Conservation (phyloP, 2,888 invertebrate genomes). For the Drosophila neutralis region DNA sequence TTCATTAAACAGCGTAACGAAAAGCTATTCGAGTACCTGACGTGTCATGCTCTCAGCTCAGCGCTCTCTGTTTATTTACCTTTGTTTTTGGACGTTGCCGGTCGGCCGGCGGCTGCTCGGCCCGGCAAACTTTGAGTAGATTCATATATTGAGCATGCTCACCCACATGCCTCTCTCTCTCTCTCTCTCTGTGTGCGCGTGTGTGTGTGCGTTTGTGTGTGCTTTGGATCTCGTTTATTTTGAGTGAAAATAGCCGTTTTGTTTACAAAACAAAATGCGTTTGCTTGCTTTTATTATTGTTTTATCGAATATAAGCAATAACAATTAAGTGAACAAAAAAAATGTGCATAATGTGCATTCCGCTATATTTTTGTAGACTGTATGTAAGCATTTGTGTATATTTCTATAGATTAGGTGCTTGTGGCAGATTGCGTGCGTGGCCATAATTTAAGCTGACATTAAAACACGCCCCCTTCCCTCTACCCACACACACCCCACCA, state of each 20-base stretch:
- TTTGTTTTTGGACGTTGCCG: slow-evolving; percentile 45
- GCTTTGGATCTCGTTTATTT: slow-evolving; percentile 18
- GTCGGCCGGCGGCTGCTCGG: slow-evolving; percentile 46
- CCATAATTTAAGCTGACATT: slow-evolving; percentile 36
- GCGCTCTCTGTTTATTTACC: slow-evolving; percentile 56
- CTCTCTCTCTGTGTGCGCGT: not conserved
- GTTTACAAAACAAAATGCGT: slow-evolving; percentile 41
- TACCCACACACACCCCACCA: not conserved
- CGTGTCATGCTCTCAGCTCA: slow-evolving; percentile 14
- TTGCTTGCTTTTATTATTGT: slow-evolving; percentile 23
- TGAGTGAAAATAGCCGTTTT: slow-evolving; percentile 41
- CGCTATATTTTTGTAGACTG: not conserved
- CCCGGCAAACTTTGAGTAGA: slow-evolving; percentile 12
- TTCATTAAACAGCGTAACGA: slow-evolving; percentile 36
- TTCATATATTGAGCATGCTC: slow-evolving; percentile 1
- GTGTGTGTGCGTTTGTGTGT: slow-evolving; percentile 1
- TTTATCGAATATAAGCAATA: slow-evolving; percentile 38
- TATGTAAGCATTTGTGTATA: not conserved
- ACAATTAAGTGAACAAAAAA: slow-evolving; percentile 25
- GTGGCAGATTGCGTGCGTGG: slow-evolving; percentile 8
- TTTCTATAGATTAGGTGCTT: not conserved
- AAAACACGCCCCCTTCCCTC: not conserved
- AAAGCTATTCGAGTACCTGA: slow-evolving; percentile 17
- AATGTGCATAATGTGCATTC: slow-evolving; percentile 24
- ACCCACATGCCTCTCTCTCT: not conserved